These are phyloP conservation scores for Lissonota sp. DNA, from an alignment of 2,888 invertebrate genomes.

Conservation along the genomic window DNA sequence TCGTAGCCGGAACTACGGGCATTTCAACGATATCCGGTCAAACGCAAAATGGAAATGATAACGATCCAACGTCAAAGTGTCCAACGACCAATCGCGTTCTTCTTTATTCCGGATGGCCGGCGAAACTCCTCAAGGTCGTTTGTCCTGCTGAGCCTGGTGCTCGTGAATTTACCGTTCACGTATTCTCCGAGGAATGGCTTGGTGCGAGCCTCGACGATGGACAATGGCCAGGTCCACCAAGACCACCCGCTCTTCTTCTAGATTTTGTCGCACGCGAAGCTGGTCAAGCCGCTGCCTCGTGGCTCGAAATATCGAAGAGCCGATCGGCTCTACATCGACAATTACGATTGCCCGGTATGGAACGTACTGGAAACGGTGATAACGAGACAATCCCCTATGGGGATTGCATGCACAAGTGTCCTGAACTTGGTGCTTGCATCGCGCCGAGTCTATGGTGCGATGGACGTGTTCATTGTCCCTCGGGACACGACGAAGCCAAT, in stretches of 20 bases:
- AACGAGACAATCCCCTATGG: slow-evolving; percentile 77
- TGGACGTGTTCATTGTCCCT: slow-evolving; percentile 83
- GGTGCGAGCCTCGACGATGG: slow-evolving; percentile 81
- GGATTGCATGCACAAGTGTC: slow-evolving; percentile 83
- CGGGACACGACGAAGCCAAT: slow-evolving; percentile 89
- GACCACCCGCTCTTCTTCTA: slow-evolving; percentile 87
- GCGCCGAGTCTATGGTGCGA: slow-evolving; percentile 84
- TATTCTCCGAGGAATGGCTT: slow-evolving; percentile 93
- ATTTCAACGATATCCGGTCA: neutral
- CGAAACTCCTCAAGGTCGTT: slow-evolving; percentile 86
- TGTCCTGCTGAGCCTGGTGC: slow-evolving; percentile 90
- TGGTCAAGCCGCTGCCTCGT: slow-evolving; percentile 91
- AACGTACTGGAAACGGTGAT: slow-evolving; percentile 52
- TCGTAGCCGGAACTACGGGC: neutral
- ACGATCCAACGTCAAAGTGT: slow-evolving; percentile 85
- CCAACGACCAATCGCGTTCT: slow-evolving; percentile 92
- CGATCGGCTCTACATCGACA: slow-evolving; percentile 87
- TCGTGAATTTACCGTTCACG: slow-evolving; percentile 89
- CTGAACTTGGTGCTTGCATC: slow-evolving; percentile 82
- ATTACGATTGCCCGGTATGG: slow-evolving; percentile 83
- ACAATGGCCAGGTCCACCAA: slow-evolving; percentile 79
- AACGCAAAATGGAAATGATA: slow-evolving; percentile 69
- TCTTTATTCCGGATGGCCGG: slow-evolving; percentile 91
- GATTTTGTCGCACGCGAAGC: slow-evolving; percentile 90
- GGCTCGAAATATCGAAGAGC: slow-evolving; percentile 90